Conservation (phyloP, 1,140 invertebrate species). For the Bombus difficillimus region DNA sequence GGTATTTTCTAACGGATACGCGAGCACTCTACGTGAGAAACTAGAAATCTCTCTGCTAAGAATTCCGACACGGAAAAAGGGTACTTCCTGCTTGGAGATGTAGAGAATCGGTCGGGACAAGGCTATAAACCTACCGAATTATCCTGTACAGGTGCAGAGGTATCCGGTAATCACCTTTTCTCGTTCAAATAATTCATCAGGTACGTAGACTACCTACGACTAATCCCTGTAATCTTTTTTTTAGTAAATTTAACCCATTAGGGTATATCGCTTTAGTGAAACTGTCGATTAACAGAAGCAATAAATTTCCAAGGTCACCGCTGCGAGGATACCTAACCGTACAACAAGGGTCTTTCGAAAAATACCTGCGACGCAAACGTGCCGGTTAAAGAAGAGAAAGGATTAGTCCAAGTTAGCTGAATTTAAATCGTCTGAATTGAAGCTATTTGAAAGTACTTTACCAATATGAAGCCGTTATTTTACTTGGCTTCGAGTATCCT, state of each 20-base stretch:
- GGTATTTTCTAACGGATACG: too few relatives aligned
- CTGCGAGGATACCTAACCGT: fast-evolving
- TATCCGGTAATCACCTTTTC: fast-evolving
- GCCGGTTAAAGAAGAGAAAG: fast-evolving
- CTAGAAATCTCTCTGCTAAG: too few relatives aligned
- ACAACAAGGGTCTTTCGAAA: neutral
- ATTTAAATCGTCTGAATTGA: neutral
- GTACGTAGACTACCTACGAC: fast-evolving
- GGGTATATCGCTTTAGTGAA: fast-evolving
- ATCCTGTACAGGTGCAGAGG: fast-evolving
- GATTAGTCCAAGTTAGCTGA: neutral
- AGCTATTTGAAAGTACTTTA: neutral
- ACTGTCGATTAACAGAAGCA: fast-evolving
- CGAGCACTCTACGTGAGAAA: too few relatives aligned
- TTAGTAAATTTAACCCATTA: fast-evolving
- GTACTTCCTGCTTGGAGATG: fast-evolving
- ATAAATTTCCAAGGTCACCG: too few relatives aligned
- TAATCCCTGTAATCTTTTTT: fast-evolving
- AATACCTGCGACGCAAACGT: fast-evolving
- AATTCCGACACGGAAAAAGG: too few relatives aligned
- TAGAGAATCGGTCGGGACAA: too few relatives aligned
- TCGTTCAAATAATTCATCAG: fast-evolving
- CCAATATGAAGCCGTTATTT: neutral
- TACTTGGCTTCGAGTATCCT: neutral
- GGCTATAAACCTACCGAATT: too few relatives aligned